Percentiles rank a stretch among this genome's conserved stretches.
Conservation (phyloP, 2,113 vertebrate species). For the Pluvianellus socialis region DNA sequence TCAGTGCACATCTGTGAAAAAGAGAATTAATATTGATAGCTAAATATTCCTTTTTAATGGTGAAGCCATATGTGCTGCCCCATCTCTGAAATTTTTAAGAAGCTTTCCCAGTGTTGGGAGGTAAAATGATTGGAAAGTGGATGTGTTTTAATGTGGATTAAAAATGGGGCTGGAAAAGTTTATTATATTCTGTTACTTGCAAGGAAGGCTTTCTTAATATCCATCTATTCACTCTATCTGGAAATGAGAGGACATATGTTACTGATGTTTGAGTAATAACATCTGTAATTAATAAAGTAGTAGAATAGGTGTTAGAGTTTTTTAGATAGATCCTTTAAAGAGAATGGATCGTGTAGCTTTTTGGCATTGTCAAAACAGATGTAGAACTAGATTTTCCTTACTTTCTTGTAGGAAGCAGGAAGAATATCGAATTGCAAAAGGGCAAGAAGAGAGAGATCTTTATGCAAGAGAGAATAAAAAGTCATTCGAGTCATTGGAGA, state of each 20-base stretch:
- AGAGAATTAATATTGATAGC: background rate
- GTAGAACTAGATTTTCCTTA: background rate
- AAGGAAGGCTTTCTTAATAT: background rate
- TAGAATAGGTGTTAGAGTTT: background rate
- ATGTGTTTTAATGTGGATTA: background rate
- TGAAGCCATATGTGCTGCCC: background rate
- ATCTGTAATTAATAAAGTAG: background rate
- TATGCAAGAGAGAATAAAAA: constrained; percentile 84
- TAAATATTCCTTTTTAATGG: background rate
- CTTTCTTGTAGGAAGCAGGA: constrained; percentile 81
- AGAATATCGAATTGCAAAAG: constrained; percentile 83
- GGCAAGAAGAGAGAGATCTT: constrained; percentile 86
- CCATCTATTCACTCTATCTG: background rate
- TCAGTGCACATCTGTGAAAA: background rate
- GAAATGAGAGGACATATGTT: background rate
- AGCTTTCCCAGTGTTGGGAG: background rate
- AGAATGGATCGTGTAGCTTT: background rate
- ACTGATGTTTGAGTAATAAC: background rate
- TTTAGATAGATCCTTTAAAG: background rate
- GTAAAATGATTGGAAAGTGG: background rate
- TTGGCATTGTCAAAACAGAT: background rate
- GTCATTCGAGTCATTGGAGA: constrained; percentile 73
- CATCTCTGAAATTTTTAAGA: background rate
- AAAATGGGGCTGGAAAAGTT: background rate
- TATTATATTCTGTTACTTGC: background rate